A percentile compares a stretch with the other conserved stretches of the same genome.
Conservation (phyloP, 2,113 vertebrate genomes). For the Cochlearius cochlearius region DNA sequence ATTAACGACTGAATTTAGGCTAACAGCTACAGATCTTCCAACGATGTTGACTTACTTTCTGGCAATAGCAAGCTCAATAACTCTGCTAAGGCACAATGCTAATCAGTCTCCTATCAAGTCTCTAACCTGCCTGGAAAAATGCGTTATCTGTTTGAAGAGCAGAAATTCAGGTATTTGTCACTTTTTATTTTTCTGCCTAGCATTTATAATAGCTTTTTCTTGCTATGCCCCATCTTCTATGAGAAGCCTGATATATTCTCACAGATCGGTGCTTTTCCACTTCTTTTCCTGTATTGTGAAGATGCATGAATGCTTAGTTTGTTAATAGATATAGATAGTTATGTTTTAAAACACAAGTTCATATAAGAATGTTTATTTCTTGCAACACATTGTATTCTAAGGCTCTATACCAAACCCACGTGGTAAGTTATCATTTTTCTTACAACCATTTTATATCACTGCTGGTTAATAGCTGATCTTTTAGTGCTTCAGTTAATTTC, state of each 20-base stretch:
- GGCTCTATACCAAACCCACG: background rate
- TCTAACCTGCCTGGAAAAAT: background rate
- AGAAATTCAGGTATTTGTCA: background rate
- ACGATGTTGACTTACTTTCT: background rate
- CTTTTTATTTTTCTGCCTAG: background rate
- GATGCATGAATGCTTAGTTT: background rate
- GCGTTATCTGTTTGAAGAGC: background rate
- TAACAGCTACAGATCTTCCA: background rate
- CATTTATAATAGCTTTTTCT: background rate
- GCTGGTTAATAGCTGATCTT: background rate
- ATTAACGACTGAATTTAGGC: background rate
- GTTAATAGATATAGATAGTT: background rate
- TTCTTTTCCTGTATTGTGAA: background rate
- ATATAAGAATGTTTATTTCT: background rate
- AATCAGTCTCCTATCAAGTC: background rate
- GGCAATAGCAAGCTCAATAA: background rate
- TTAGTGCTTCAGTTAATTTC: background rate
- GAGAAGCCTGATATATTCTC: background rate
- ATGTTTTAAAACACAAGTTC: background rate
- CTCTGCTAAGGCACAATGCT: background rate
- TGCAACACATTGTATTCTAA: background rate
- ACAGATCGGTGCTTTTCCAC: background rate
- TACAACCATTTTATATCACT: background rate
- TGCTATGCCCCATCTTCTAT: background rate
- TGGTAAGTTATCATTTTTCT: background rate